phyloP scores from a whole-genome alignment of 2,797 vertebrate species.

The Serranus cabrilla region DNA sequence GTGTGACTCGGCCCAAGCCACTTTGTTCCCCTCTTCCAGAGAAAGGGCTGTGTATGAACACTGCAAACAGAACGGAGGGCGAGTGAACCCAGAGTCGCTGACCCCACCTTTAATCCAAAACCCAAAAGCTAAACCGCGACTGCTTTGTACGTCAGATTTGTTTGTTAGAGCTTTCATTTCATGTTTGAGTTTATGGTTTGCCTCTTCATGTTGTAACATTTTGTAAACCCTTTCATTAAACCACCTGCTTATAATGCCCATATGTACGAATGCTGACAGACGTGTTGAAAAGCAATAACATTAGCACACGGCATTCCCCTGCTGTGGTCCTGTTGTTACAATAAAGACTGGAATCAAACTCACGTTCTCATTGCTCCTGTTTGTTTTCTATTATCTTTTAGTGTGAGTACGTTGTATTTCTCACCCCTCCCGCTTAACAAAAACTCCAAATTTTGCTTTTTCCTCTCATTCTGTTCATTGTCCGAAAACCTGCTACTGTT shows the following conservation, averaged over 20 bases:
- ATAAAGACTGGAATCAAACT: constrained; percentile 82
- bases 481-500: constrained; percentile 18
- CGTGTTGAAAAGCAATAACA: constrained; percentile 51
- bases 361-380: constrained; percentile 66
- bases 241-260: constrained; percentile 56
- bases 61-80: too few relatives aligned
- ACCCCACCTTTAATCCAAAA: constrained; percentile 16
- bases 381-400: constrained; percentile 39
- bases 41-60: too few relatives aligned
- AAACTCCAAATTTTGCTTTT: constrained; percentile 23
- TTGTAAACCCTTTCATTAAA: constrained; percentile 64
- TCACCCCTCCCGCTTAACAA: background rate
- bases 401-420: constrained; percentile 34
- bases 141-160: constrained; percentile 48
- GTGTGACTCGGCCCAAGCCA: too few relatives aligned
- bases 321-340: constrained; percentile 66
- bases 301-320: constrained; percentile 48
- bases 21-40: too few relatives aligned
- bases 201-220: constrained; percentile 56
- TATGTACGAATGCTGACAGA: constrained; percentile 31
- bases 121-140: constrained; percentile 28
- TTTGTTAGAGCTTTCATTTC: constrained; percentile 51
- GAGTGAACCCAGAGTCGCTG: too few relatives aligned
- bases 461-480: constrained; percentile 41
- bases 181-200: constrained; percentile 61